These are phyloP conservation scores for Pecten maximus DNA, from an alignment of 2,888 invertebrate species.

Conservation along the genomic window DNA sequence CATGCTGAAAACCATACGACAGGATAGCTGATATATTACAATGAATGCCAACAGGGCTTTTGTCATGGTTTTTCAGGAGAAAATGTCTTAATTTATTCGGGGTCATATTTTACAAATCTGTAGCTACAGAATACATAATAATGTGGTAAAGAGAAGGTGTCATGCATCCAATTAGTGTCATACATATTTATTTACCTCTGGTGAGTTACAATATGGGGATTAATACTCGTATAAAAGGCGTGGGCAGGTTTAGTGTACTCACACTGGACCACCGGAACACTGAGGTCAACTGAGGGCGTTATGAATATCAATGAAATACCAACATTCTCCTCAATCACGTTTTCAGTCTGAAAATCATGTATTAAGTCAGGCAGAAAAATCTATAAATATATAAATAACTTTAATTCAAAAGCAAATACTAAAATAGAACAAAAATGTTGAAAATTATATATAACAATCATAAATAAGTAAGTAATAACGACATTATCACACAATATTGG, in stretches of 20 bases:
- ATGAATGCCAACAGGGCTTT: not conserved
- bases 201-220: not conserved
- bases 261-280: not conserved
- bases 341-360: not conserved
- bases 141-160: not conserved
- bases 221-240: constrained; percentile 4
- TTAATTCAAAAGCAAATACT: too few species aligned
- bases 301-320: not conserved
- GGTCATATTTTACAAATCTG: constrained; percentile 17
- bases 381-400: too few species aligned
- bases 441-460: too few species aligned
- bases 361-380: not conserved
- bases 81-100: constrained; percentile 14
- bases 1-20: not conserved
- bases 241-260: not conserved
- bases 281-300: constrained; percentile 16
- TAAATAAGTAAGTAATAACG: too few species aligned
- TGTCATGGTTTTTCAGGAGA: not conserved
- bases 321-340: not conserved
- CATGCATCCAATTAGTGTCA: constrained; percentile 17
- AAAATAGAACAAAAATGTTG: too few species aligned
- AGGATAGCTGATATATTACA: not conserved
- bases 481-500: too few species aligned
- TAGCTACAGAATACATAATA: not conserved
- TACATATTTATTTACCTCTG: not conserved